Evolutionary conservation across 2,113 vertebrate genomes (phyloP).

Genomic region (Istiophorus platypterus): DNA sequence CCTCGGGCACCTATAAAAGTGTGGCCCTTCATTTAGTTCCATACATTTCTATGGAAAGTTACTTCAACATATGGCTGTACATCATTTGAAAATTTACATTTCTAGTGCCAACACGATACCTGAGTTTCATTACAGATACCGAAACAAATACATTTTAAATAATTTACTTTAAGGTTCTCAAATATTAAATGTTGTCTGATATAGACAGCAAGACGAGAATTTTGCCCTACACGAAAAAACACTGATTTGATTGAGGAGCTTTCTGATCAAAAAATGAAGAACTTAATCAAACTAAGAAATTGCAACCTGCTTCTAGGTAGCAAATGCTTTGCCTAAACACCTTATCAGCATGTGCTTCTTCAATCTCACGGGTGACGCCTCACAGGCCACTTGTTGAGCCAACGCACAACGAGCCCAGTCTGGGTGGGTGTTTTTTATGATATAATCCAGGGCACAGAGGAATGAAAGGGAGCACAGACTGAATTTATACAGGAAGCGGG

Average conservation of each 20-base stretch:
- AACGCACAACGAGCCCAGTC: slow-evolving; percentile 44
- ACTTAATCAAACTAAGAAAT: too few relatives aligned
- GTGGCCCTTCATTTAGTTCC: slow-evolving; percentile 47
- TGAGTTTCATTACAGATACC: not conserved
- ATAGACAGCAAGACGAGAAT: too few relatives aligned
- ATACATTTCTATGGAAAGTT: not conserved
- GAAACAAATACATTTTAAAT: not conserved
- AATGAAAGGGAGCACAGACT: slow-evolving; percentile 89
- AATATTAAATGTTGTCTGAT: not conserved
- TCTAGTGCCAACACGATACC: not conserved
- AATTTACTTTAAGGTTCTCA: not conserved
- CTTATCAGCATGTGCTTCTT: not conserved
- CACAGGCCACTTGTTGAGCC: slow-evolving; percentile 40
- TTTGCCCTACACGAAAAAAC: not conserved
- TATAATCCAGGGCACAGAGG: slow-evolving; percentile 89
- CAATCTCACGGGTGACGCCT: not conserved
- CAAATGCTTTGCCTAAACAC: not conserved
- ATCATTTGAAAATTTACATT: not conserved
- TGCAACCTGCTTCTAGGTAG: slow-evolving; percentile 5
- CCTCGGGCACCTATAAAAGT: slow-evolving; percentile 48
- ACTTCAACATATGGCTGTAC: not conserved
- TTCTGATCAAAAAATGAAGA: not conserved
- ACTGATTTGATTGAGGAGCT: not conserved
- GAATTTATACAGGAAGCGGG: slow-evolving; percentile 95
- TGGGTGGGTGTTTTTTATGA: slow-evolving; percentile 79